Evolutionary conservation across 2,113 vertebrate genomes (phyloP).

Genomic region (Narcine bancroftii): DNA sequence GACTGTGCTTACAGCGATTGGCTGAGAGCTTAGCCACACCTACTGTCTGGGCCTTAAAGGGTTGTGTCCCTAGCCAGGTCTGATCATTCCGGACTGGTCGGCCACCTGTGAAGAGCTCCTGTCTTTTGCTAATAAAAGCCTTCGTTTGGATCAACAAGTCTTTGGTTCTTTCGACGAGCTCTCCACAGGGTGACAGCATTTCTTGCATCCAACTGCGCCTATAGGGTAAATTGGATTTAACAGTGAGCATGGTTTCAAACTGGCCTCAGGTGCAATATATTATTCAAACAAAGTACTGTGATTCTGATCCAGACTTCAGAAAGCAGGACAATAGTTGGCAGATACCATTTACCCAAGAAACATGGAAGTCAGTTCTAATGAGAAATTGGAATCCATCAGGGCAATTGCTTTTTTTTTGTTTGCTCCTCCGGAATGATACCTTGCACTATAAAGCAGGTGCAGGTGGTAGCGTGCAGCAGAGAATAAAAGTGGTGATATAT

Average conservation of each 20-base stretch:
- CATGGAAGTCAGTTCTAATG: background rate
- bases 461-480: background rate
- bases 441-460: background rate
- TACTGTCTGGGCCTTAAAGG: too few species aligned
- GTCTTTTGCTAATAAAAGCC: too few species aligned
- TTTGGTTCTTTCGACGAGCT: too few species aligned
- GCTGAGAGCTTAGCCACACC: too few species aligned
- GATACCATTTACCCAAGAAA: background rate
- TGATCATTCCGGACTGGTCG: too few species aligned
- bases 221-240: slow-evolving; percentile 10
- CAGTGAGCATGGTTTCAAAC: background rate
- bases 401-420: background rate
- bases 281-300: background rate
- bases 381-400: background rate
- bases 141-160: too few species aligned
- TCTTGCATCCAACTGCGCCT: background rate
- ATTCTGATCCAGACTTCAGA: background rate
- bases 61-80: too few species aligned
- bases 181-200: background rate
- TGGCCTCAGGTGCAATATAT: background rate
- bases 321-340: background rate
- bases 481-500: background rate
- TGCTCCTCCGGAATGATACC: background rate
- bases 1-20: too few species aligned
- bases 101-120: too few species aligned